phyloP scores from a whole-genome alignment of 1,140 invertebrate species.

The Drosophila arizonae region DNA sequence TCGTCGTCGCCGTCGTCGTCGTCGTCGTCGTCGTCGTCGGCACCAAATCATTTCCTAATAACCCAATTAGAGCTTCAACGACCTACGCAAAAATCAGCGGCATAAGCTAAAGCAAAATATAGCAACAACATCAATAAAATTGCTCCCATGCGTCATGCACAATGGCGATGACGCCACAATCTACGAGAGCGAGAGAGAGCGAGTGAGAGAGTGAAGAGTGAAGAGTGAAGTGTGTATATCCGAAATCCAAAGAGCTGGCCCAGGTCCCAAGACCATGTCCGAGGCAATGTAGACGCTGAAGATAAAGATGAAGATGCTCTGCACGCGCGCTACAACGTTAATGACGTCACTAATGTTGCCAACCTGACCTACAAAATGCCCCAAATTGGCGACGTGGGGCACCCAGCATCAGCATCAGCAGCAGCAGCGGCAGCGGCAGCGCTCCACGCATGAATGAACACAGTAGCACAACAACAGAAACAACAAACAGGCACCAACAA shows the following conservation, averaged over 20 bases:
- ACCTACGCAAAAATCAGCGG: constrained; percentile 54
- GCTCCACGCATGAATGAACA: constrained; percentile 35
- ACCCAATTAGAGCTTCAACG: constrained; percentile 67
- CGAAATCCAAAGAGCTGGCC: neutral
- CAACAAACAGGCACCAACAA: constrained; percentile 5
- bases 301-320: constrained; percentile 12
- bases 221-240: neutral
- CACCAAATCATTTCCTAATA: constrained; percentile 68
- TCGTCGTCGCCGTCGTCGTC: constrained; percentile 8
- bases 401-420: constrained; percentile 6
- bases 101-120: constrained; percentile 12
- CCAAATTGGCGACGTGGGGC: constrained; percentile 33
- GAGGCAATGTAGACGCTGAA: neutral
- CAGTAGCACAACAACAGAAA: constrained; percentile 12
- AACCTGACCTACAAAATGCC: constrained; percentile 58
- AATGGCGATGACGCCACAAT: constrained; percentile 46
- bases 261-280: neutral
- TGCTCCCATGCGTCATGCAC: constrained; percentile 53
- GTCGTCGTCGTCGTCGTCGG: constrained; percentile 33
- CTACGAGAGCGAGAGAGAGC: neutral
- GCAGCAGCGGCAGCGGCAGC: neutral
- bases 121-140: constrained; percentile 20
- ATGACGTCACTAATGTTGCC: constrained; percentile 60
- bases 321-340: constrained; percentile 37
- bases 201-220: neutral